Conservation (phyloP, 2,888 invertebrate genomes). For the Meandrusa payeni region DNA sequence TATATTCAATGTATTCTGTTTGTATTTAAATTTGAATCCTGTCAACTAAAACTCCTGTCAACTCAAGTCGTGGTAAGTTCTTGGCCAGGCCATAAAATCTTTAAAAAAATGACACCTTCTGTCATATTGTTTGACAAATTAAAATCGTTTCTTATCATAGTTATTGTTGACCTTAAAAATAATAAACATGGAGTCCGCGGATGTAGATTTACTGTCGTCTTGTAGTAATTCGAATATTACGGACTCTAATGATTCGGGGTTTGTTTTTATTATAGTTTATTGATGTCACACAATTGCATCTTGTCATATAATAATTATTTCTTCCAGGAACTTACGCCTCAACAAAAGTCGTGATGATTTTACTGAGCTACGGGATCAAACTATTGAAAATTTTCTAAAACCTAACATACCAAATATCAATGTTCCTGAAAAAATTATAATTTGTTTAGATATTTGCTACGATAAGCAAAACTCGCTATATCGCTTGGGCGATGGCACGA, state of each 20-base stretch:
- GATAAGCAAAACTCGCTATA: constrained; percentile 79
- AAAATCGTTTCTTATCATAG: too few species aligned
- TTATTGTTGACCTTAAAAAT: not conserved
- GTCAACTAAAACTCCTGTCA: too few species aligned
- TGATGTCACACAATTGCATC: constrained; percentile 9
- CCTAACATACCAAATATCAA: constrained; percentile 74
- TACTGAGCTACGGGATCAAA: constrained; percentile 53
- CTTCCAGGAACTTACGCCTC: constrained; percentile 28
- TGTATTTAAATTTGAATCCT: too few species aligned
- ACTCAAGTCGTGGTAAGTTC: too few species aligned
- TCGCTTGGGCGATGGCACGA: constrained; percentile 74
- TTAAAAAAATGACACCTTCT: too few species aligned
- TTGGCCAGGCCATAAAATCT: too few species aligned
- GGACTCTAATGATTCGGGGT: constrained; percentile 26
- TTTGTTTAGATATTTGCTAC: constrained; percentile 82
- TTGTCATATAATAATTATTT: not conserved
- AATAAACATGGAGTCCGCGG: constrained; percentile 44
- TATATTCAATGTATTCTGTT: too few species aligned
- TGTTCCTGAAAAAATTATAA: constrained; percentile 82
- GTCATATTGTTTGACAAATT: too few species aligned
- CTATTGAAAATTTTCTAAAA: constrained; percentile 65
- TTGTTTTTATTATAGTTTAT: constrained; percentile 3
- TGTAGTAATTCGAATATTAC: constrained; percentile 34
- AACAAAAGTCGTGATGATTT: constrained; percentile 33
- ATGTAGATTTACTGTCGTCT: constrained; percentile 42